These are phyloP conservation scores for Gorsachius goisagi DNA, from an alignment of 2,113 vertebrate species.

Conservation along the genomic window DNA sequence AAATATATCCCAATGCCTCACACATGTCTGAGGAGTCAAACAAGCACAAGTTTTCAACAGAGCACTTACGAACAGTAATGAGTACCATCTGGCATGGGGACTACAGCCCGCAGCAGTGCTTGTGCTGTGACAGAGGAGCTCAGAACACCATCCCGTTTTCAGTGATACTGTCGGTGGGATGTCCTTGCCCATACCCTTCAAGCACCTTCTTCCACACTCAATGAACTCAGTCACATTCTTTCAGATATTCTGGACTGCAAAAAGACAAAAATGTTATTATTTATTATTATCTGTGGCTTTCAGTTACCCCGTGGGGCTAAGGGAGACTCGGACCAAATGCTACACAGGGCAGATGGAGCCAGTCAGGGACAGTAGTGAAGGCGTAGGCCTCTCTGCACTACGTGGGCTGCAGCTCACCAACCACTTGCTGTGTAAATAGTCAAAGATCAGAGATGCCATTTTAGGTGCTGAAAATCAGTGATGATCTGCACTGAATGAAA, in stretches of 20 bases:
- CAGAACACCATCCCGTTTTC: not conserved
- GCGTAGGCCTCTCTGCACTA: not conserved
- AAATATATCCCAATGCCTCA: not conserved
- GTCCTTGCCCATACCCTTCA: not conserved
- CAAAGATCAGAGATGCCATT: not conserved
- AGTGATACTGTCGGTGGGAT: not conserved
- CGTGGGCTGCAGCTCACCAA: not conserved
- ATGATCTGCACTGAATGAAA: not conserved
- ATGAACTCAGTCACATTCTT: not conserved
- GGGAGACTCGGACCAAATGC: not conserved
- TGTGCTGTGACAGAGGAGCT: not conserved
- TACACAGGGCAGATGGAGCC: rapidly evolving
- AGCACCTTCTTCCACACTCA: not conserved
- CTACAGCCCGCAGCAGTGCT: not conserved
- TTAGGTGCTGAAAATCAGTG: not conserved
- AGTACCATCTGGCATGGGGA: not conserved
- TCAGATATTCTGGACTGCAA: not conserved
- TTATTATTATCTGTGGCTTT: not conserved
- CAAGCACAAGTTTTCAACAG: not conserved
- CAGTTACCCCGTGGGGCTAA: not conserved
- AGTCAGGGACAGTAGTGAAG: not conserved
- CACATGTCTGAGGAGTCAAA: not conserved
- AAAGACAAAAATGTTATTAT: not conserved
- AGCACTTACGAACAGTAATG: not conserved
- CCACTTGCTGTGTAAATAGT: not conserved